phyloP scores from a whole-genome alignment of 2,888 invertebrate genomes.

The Dicyrtomina minuta region DNA sequence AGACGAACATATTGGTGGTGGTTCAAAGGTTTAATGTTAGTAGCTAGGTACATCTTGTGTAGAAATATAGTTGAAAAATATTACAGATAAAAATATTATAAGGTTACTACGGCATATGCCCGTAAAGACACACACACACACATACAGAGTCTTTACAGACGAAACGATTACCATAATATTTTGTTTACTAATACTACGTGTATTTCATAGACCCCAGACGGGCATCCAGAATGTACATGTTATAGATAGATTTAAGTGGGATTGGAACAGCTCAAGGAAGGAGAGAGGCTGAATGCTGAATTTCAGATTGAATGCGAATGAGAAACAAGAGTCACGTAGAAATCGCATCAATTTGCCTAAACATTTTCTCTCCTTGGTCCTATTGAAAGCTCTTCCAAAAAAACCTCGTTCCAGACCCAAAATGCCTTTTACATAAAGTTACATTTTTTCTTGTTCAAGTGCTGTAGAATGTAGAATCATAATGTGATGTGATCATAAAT shows the following conservation, averaged over 20 bases:
- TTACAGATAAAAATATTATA: too few species aligned
- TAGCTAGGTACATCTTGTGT: too few species aligned
- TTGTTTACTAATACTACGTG: too few species aligned
- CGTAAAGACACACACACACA: background rate
- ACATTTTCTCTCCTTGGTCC: slow-evolving; percentile 27
- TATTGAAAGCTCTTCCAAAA: background rate
- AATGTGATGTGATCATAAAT: too few species aligned
- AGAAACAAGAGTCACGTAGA: slow-evolving; percentile 35
- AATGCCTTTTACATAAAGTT: slow-evolving; percentile 7
- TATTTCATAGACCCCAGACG: too few species aligned
- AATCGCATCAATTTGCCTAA: slow-evolving; percentile 39
- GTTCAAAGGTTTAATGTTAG: slow-evolving; percentile 14
- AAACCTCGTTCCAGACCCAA: too few species aligned
- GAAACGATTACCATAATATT: too few species aligned
- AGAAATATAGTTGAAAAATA: too few species aligned
- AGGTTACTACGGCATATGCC: too few species aligned
- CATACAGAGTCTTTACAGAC: background rate
- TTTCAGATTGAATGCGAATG: slow-evolving; percentile 20
- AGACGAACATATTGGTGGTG: background rate
- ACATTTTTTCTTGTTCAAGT: slow-evolving; percentile 4
- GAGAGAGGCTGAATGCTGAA: background rate
- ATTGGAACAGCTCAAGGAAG: background rate
- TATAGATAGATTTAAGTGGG: background rate
- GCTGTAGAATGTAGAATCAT: too few species aligned
- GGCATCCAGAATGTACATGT: too few species aligned